Conservation (phyloP, 2,888 invertebrate species). For the Aspidiotus rigidus region DNA sequence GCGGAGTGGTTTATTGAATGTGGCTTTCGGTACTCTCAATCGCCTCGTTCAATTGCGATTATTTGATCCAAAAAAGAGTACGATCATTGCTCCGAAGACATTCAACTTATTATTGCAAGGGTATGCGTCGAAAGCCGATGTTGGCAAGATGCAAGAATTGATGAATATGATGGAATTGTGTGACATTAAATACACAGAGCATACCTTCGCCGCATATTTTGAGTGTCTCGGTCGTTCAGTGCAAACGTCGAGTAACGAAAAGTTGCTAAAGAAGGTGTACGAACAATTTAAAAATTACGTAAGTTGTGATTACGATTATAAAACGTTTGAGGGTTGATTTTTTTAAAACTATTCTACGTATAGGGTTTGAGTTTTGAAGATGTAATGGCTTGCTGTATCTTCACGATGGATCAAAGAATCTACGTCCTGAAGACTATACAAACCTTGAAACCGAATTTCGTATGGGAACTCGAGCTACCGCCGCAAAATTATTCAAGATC, state of each 20-base stretch:
- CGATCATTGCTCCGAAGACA: slow-evolving; percentile 44
- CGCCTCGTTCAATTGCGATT: slow-evolving; percentile 45
- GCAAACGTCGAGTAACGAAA: slow-evolving; percentile 35
- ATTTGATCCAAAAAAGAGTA: slow-evolving; percentile 23
- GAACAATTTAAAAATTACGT: slow-evolving; percentile 51
- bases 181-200: slow-evolving; percentile 51
- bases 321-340: slow-evolving; percentile 16
- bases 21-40: slow-evolving; percentile 47
- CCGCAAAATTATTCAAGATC: slow-evolving; percentile 54
- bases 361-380: slow-evolving; percentile 56
- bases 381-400: slow-evolving; percentile 59
- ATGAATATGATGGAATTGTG: slow-evolving; percentile 52
- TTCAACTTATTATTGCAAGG: slow-evolving; percentile 63
- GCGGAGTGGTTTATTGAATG: slow-evolving; percentile 50
- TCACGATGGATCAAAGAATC: slow-evolving; percentile 58
- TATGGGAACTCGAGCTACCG: slow-evolving; percentile 51
- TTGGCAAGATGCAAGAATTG: slow-evolving; percentile 49
- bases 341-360: slow-evolving; percentile 17
- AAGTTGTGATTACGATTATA: slow-evolving; percentile 34
- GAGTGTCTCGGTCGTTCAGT: slow-evolving; percentile 58
- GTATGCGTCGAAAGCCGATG: slow-evolving; percentile 50
- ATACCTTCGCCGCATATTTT: slow-evolving; percentile 65
- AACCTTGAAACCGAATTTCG: slow-evolving; percentile 51
- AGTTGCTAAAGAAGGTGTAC: slow-evolving; percentile 41
- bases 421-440: slow-evolving; percentile 55